Evolutionary conservation across 2,888 invertebrate species (phyloP).

Genomic region (Athalia circularis): DNA sequence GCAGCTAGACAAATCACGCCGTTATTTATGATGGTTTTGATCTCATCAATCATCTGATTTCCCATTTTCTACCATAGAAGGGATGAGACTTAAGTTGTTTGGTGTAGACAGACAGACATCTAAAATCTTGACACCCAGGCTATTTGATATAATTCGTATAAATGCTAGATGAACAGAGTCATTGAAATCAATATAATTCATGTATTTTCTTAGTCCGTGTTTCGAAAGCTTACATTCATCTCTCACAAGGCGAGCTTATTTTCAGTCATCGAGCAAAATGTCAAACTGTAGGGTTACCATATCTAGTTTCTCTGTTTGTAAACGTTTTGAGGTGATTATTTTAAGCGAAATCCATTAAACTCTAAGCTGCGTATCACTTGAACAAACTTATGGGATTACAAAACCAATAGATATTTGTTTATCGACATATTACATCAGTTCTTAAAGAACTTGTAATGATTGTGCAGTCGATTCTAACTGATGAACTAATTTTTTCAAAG

Average conservation of each 20-base stretch:
- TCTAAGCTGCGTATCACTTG: not conserved
- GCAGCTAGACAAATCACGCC: too few relatives aligned
- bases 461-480: not conserved
- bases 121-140: conserved; percentile 14
- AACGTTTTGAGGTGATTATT: not conserved
- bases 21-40: too few relatives aligned
- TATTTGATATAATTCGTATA: conserved; percentile 31
- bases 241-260: conserved; percentile 3
- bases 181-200: conserved; percentile 24
- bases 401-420: not conserved
- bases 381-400: conserved; percentile 20
- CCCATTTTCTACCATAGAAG: not conserved
- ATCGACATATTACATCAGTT: not conserved
- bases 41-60: not conserved
- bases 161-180: conserved; percentile 1
- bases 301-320: not conserved
- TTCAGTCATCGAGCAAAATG: not conserved
- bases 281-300: conserved; percentile 28
- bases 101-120: conserved; percentile 26
- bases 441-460: not conserved
- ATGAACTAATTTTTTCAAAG: not conserved
- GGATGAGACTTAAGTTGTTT: not conserved
- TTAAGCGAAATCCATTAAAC: conserved; percentile 10
- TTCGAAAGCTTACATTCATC: not conserved
- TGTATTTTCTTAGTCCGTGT: not conserved